Evolutionary conservation across 2,797 vertebrate species (phyloP).

Genomic region (Aphelocoma californica): DNA sequence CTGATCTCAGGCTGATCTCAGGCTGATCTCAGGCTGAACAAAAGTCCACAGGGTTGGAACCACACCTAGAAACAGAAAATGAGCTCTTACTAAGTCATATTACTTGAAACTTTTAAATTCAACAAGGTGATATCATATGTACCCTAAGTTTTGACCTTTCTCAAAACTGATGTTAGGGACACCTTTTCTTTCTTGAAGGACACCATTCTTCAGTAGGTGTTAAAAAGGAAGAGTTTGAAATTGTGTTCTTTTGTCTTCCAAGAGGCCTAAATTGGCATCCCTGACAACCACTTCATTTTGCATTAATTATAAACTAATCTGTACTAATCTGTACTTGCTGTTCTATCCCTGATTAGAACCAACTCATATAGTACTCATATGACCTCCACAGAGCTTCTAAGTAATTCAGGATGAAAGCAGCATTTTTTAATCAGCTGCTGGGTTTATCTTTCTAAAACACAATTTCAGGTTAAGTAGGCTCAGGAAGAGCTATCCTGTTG

Average conservation of each 20-base stretch:
- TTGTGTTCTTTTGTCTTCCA: background rate
- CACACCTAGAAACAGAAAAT: background rate
- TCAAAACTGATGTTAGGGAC: background rate
- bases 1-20: background rate
- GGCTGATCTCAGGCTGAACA: background rate
- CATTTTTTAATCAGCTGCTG: background rate
- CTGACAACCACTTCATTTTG: background rate
- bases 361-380: background rate
- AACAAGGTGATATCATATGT: background rate
- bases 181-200: background rate
- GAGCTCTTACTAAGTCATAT: background rate
- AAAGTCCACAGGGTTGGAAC: background rate
- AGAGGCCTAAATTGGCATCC: background rate
- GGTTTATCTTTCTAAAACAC: background rate
- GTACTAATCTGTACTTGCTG: background rate
- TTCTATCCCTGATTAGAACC: background rate
- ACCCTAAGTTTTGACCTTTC: background rate
- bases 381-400: background rate
- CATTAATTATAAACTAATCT: slow-evolving; percentile 14
- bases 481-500: background rate
- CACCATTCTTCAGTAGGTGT: background rate
- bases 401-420: background rate
- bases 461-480: background rate
- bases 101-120: background rate
- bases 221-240: background rate